Conservation (phyloP, 2,113 vertebrate genomes). For the Cryptotis parvus region DNA sequence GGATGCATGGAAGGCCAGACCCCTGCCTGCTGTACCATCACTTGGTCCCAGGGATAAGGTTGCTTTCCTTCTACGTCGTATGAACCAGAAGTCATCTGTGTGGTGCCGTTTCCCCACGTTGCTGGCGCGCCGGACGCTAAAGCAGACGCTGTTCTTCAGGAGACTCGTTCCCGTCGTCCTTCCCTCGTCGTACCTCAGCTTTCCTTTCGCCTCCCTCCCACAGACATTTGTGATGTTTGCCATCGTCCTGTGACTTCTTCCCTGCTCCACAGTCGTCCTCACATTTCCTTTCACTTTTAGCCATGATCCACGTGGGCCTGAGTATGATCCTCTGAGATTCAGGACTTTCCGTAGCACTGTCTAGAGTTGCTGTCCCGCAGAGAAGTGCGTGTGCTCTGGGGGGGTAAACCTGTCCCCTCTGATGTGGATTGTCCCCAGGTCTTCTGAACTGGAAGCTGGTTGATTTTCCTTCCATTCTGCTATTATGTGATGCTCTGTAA, state of each 20-base stretch:
- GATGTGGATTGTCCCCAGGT: neutral
- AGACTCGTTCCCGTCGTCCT: neutral
- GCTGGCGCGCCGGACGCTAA: too few species aligned
- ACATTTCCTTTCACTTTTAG: constrained; percentile 12
- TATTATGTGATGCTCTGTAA: neutral
- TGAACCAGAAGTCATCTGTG: too few species aligned
- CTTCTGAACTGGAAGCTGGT: neutral
- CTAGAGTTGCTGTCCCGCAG: neutral
- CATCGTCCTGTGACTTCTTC: neutral
- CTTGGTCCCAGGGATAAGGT: too few species aligned
- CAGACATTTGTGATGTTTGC: neutral
- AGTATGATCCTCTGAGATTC: neutral
- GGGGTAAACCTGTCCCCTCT: neutral
- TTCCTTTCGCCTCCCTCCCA: neutral
- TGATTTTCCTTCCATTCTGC: neutral
- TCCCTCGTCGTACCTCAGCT: neutral
- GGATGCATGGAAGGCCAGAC: too few species aligned
- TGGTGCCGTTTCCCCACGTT: too few species aligned
- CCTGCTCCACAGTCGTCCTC: neutral
- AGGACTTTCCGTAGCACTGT: neutral
- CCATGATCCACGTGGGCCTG: neutral
- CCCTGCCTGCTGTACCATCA: too few species aligned
- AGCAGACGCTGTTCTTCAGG: neutral
- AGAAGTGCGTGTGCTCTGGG: neutral
- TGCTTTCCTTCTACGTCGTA: too few species aligned